Conservation (phyloP, 2,797 vertebrate species). For the Sebastiscus tertius region DNA sequence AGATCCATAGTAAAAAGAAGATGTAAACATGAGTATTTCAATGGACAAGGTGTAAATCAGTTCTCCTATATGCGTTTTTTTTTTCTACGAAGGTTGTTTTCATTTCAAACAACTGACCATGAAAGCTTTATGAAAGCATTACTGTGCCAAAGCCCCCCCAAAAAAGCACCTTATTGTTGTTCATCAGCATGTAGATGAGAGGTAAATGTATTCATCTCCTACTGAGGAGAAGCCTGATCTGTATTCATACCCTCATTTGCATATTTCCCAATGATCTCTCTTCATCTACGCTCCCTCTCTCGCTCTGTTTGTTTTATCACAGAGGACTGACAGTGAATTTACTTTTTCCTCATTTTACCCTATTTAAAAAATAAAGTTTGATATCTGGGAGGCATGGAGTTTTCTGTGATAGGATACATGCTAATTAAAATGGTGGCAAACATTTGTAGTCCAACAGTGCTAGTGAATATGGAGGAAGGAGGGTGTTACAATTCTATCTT, state of each 20-base stretch:
- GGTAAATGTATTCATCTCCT: constrained; percentile 77
- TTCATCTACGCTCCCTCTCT: constrained; percentile 27
- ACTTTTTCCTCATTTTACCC: constrained; percentile 5
- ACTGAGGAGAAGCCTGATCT: constrained; percentile 65
- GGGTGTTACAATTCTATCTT: not conserved
- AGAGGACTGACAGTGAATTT: constrained; percentile 37
- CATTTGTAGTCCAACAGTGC: constrained; percentile 6
- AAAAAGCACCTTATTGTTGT: constrained; percentile 53
- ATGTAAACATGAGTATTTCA: constrained; percentile 23
- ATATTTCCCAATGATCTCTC: constrained; percentile 76
- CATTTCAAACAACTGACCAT: constrained; percentile 52
- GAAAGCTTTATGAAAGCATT: constrained; percentile 39
- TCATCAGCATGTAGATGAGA: constrained; percentile 76
- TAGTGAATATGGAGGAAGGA: not conserved
- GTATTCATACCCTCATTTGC: constrained; percentile 77
- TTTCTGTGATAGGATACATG: constrained; percentile 39
- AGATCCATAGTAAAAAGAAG: not conserved
- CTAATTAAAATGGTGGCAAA: constrained; percentile 44
- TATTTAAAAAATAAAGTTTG: constrained; percentile 47
- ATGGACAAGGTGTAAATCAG: constrained; percentile 22
- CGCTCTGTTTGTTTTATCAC: constrained; percentile 49
- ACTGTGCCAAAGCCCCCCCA: constrained; percentile 9
- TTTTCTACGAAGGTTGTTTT: constrained; percentile 30
- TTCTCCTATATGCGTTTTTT: constrained; percentile 7
- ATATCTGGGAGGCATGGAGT: constrained; percentile 20